Base-by-base conservation (phyloP, 2,888 invertebrate species). In the Drosophila monieri region DNA sequence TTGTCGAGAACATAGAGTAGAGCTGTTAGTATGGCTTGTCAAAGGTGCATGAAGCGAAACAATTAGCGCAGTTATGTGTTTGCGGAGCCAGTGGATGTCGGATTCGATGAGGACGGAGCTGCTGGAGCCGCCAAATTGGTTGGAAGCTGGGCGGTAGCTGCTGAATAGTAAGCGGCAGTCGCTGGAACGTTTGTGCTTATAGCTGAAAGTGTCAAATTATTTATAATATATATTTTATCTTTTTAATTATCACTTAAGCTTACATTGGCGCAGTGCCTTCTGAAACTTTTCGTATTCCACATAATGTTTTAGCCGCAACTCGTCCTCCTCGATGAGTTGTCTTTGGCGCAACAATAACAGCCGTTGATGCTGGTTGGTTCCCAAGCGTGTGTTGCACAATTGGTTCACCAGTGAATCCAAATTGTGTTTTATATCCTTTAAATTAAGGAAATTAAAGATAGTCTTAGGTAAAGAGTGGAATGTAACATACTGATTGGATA, bases 231-330 rank as follows among this genome's bases (percentile, higher is more conserved):
- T 3, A 8, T 3, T 2, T n/a, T 3, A 8, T 3, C 4, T 2
- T 23, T 47, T 4, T 2, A 12, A 41, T 3, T 5, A 43, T 14
- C 47, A 27, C 9, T 6, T 3, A 2, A n/a, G 66, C 80, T 81
- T 88, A 91, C 91, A 77, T 79, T 89, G 85, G 64, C 90, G 88
- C 51, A 92, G 75, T 37, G 88, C 88, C 69, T 91, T 91, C 62
- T 92, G 91, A 56, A 92, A 91, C 73, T 92, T 91, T 66, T 92
- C 92, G 64, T 91, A 88, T 80, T 92, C 92, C 55, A 91, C 90
- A 64, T 89, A 91, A 69, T 92, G 92, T 51, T 91, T 91, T 4
- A 92, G 73, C 3, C 92, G 88, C 47, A 92, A 71, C 70, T 92
- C 92, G 71, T 92, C 92, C 60, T 92, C 91, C 80, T 92, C 92